A percentile compares a stretch with the other conserved stretches of the same genome.
Evolutionary conservation across 2,888 invertebrate genomes (phyloP).

Genomic region (Ceramica pisi): DNA sequence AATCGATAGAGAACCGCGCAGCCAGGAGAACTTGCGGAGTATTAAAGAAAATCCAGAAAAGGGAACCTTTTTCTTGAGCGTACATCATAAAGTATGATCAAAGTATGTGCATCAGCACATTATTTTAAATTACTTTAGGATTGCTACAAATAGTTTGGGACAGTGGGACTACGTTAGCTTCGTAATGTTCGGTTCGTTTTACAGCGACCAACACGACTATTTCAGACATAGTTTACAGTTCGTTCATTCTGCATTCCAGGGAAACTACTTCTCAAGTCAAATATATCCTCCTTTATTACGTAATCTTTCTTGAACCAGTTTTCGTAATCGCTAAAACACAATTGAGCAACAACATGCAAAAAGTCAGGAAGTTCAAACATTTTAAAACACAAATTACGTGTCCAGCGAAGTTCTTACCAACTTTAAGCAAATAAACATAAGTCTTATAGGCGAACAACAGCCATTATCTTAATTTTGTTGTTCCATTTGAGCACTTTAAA

Average conservation of each 20-base stretch:
- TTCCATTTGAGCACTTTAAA: conserved; percentile 65
- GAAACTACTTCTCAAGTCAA: conserved; percentile 44
- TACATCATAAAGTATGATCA: conserved; percentile 13
- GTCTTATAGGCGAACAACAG: conserved; percentile 56
- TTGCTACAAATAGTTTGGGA: conserved; percentile 33
- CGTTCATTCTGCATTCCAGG: conserved; percentile 52
- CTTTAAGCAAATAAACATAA: conserved; percentile 62
- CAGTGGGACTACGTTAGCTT: conserved; percentile 21
- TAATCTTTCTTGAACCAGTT: conserved; percentile 34
- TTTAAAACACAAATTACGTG: conserved; percentile 53
- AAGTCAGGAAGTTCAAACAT: conserved; percentile 50
- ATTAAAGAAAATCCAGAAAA: conserved; percentile 19
- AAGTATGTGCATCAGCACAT: conserved; percentile 6
- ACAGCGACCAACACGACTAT: conserved; percentile 55
- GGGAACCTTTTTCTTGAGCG: conserved; percentile 17
- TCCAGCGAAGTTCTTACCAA: conserved; percentile 47
- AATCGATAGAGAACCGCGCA: conserved; percentile 49
- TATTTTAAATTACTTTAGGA: conserved; percentile 31
- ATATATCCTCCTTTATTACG: conserved; percentile 46
- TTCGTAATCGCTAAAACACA: conserved; percentile 27
- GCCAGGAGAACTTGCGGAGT: conserved; percentile 3
- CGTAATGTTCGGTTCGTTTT: conserved; percentile 34
- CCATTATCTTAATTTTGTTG: conserved; percentile 65
- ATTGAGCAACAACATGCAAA: conserved; percentile 43
- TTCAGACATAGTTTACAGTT: conserved; percentile 52